Conservation (phyloP, 2,888 invertebrate genomes). For the Tetramorium bicarinatum region DNA sequence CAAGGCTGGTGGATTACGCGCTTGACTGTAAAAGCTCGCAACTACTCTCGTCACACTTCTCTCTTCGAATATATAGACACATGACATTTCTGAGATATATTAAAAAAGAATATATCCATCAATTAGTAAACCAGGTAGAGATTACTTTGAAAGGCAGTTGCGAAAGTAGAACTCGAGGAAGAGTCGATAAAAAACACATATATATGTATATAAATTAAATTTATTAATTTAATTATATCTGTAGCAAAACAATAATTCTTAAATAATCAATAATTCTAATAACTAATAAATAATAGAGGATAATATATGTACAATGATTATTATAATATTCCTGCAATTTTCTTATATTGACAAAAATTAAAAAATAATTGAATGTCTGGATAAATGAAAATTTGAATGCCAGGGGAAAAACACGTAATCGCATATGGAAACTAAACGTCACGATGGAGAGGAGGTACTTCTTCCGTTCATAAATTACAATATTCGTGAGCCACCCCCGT, state of each 20-base stretch:
- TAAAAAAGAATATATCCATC: constrained; percentile 62
- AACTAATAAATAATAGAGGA: neutral
- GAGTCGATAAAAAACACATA: neutral
- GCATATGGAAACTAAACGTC: constrained; percentile 56
- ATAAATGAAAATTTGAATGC: constrained; percentile 23
- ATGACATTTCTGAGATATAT: constrained; percentile 61
- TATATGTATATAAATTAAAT: neutral
- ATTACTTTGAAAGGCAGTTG: constrained; percentile 56
- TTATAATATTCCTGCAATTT: constrained; percentile 11
- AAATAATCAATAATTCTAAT: neutral
- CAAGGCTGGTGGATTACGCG: constrained; percentile 69
- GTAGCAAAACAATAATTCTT: neutral
- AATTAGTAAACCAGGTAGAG: constrained; percentile 21
- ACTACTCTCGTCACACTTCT: constrained; percentile 28
- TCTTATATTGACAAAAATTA: neutral
- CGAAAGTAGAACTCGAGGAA: constrained; percentile 12
- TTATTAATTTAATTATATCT: neutral
- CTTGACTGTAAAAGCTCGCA: constrained; percentile 58
- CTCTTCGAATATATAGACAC: constrained; percentile 46
- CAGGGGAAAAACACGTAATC: constrained; percentile 42
- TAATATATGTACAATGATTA: neutral
- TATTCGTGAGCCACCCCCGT: constrained; percentile 56
- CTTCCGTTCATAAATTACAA: constrained; percentile 68
- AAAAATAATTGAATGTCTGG: neutral
- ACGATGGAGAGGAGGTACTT: constrained; percentile 37